Base-by-base conservation (phyloP, 2,113 vertebrate genomes). In the Ranitomeya variabilis region DNA sequence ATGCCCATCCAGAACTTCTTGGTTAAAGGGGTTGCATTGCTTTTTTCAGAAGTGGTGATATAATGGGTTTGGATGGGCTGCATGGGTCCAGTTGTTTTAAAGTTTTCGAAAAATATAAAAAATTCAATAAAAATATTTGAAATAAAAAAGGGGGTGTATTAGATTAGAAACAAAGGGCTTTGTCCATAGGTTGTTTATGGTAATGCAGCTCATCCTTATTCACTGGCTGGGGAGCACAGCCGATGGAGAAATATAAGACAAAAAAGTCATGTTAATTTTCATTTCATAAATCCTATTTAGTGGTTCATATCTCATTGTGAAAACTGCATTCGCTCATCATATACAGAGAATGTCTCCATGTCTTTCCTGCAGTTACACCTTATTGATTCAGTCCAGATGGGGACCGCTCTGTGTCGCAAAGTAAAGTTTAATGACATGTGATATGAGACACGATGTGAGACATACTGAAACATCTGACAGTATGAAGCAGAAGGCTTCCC, bases 391-490 rank as follows among this genome's bases (percentile, higher is more conserved):
- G 77, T 55, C 52, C 77, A 79, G 52, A 81, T 62, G 55, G 79
- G 15, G 26, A 81, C 55, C 16, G 31, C 31, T 81, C 55, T 54
- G 81, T n/a, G 26, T 51, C 64, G 69, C 64, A 18, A 55, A 23
- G 64, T 71, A 23, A 12, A 71, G 66, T 84, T 69, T 83, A 84
- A 84, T 71, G 64, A 84, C 31, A 54, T 37, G 59, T 81, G 23
- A 62, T 81, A 37, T 21, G 80, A 81, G 51, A 81, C 15, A 52
- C 31, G 64, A 54, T 45, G 59, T 60, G 79, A 81, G 79, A 81
- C 78, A 80, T 80, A 31, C 23, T 80, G 54, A 57, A 57, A 59
- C 55, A 80, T 59, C 55, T 80, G 78, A 80, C 78, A 80, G 52
- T 10, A 60, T 60, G 23, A 55, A 31, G 55, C n/a, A 14, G 55